phyloP scores from a whole-genome alignment of 2,888 invertebrate species.

The Pogonocherus hispidulus region DNA sequence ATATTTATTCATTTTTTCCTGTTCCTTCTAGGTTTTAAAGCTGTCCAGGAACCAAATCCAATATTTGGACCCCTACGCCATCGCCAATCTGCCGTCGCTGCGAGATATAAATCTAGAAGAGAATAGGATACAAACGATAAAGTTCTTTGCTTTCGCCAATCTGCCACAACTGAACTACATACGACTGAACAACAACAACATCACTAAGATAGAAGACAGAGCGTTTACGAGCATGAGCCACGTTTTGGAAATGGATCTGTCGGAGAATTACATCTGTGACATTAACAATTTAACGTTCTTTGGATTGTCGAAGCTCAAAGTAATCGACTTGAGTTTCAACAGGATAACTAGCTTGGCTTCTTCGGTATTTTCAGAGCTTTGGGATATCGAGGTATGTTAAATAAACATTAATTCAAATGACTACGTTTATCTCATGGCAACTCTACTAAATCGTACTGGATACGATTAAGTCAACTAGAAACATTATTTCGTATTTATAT shows the following conservation, averaged over 20 bases:
- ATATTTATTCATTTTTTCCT: neutral
- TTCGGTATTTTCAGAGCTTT: slow-evolving; percentile 84
- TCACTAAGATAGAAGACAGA: slow-evolving; percentile 86
- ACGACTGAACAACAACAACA: slow-evolving; percentile 87
- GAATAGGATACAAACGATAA: slow-evolving; percentile 82
- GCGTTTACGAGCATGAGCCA: slow-evolving; percentile 83
- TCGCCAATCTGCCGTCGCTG: slow-evolving; percentile 80
- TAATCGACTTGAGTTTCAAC: slow-evolving; percentile 82
- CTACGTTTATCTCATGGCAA: too few relatives aligned
- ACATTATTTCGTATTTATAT: too few relatives aligned
- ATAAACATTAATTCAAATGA: too few relatives aligned
- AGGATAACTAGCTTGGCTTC: slow-evolving; percentile 84
- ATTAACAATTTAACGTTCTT: slow-evolving; percentile 84
- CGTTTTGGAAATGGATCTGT: slow-evolving; percentile 85
- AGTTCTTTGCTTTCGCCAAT: slow-evolving; percentile 80
- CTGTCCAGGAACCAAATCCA: slow-evolving; percentile 81
- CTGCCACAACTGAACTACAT: slow-evolving; percentile 81
- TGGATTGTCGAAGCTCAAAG: slow-evolving; percentile 80
- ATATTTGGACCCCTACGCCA: slow-evolving; percentile 77
- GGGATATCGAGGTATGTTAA: slow-evolving; percentile 71
- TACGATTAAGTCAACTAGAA: too few relatives aligned
- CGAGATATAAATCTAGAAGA: slow-evolving; percentile 80
- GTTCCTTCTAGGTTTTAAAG: slow-evolving; percentile 75
- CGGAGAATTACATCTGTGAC: slow-evolving; percentile 81
- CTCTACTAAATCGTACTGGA: too few relatives aligned